A percentile compares a stretch with the other conserved stretches of the same genome.
These are phyloP conservation scores for Philopotamus ludificatus DNA, from an alignment of 1,140 invertebrate genomes.

Conservation along the genomic window DNA sequence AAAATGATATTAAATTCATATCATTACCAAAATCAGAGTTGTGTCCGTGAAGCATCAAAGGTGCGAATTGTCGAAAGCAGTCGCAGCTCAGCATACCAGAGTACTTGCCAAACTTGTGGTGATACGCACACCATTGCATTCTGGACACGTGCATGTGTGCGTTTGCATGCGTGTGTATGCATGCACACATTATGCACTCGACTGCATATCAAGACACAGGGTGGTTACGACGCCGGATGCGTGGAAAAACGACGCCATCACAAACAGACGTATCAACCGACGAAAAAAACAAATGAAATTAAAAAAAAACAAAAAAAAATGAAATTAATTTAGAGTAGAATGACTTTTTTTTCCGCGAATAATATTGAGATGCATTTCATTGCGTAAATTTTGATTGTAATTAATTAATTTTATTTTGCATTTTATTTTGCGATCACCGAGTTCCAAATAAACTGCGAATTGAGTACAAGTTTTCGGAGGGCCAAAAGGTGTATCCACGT, in stretches of 20 bases:
- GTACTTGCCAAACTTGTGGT: slow-evolving; percentile 40
- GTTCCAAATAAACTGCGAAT: slow-evolving; percentile 32
- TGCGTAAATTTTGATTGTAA: too few species aligned
- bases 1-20: too few species aligned
- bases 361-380: too few species aligned
- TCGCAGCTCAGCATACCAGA: slow-evolving; percentile 34
- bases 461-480: slow-evolving; percentile 33
- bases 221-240: too few species aligned
- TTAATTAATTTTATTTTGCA: not conserved
- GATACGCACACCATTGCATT: slow-evolving; percentile 25
- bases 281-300: too few species aligned
- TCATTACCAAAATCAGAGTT: too few species aligned
- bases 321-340: too few species aligned
- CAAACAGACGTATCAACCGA: too few species aligned
- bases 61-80: slow-evolving; percentile 23
- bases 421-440: slow-evolving; percentile 10
- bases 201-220: slow-evolving; percentile 24
- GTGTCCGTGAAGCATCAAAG: not conserved
- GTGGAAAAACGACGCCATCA: too few species aligned
- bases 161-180: slow-evolving; percentile 1
- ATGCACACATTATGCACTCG: slow-evolving; percentile 25
- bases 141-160: slow-evolving; percentile 4
- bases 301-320: too few species aligned
- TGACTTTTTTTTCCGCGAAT: too few species aligned
- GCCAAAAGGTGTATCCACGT: slow-evolving; percentile 33